Percentiles rank a stretch among this genome's conserved stretches.
phyloP scores from a whole-genome alignment of 53 echinoderm and acorn worm genomes.

The Paelopatides confundens region DNA sequence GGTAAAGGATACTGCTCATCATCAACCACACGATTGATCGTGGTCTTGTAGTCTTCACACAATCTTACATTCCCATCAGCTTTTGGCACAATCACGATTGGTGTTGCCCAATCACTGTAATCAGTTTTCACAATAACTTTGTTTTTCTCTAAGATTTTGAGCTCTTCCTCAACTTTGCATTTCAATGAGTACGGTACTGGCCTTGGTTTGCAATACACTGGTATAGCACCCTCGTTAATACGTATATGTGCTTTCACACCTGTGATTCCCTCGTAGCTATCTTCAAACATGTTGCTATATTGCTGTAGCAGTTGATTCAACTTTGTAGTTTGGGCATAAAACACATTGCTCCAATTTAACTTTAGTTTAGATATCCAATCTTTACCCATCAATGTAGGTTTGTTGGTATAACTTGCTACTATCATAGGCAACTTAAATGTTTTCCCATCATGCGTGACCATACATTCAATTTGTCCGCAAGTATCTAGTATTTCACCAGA shows the following conservation, averaged over 20 bases:
- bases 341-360: conserved; percentile 58
- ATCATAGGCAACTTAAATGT: conserved; percentile 22
- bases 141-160: conserved; percentile 36
- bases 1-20: conserved; percentile 68
- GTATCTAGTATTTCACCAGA: too few species aligned
- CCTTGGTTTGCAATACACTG: conserved; percentile 12
- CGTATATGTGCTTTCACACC: conserved; percentile 58
- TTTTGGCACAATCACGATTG: conserved; percentile 39
- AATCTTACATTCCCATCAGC: conserved; percentile 50
- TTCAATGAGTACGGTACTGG: conserved; percentile 66
- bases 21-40: conserved; percentile 57
- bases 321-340: not conserved
- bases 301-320: not conserved
- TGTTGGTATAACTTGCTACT: too few species aligned
- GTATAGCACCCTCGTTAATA: conserved; percentile 40
- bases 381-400: too few species aligned
- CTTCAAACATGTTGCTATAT: conserved; percentile 31
- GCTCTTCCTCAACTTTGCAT: conserved; percentile 50
- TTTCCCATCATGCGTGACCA: too few species aligned
- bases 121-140: not conserved
- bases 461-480: conserved; percentile 59
- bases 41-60: conserved; percentile 64
- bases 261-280: conserved; percentile 61
- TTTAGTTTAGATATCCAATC: conserved; percentile 59
- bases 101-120: conserved; percentile 30